A percentile compares a stretch with the other conserved stretches of the same genome.
These are phyloP conservation scores for Neria commutata DNA, from an alignment of 2,888 invertebrate species.

Conservation along the genomic window DNA sequence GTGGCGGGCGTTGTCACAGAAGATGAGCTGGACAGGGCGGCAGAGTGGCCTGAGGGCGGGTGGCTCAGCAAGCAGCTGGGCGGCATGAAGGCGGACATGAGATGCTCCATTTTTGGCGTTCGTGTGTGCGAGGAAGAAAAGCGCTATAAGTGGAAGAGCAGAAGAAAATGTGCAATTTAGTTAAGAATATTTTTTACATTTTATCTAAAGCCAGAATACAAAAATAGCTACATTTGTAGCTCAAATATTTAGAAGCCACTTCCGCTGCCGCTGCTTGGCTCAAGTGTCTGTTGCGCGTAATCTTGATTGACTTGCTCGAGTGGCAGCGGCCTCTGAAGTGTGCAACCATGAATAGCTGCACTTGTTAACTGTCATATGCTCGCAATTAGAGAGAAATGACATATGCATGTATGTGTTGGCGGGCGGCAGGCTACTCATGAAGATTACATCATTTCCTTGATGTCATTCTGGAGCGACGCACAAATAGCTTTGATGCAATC, in stretches of 20 bases:
- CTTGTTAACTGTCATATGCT: slow-evolving; percentile 25
- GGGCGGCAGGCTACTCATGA: background rate
- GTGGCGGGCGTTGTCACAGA: slow-evolving; percentile 48
- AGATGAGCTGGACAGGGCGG: slow-evolving; percentile 21
- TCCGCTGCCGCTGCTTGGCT: too few relatives aligned
- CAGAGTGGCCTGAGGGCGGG: slow-evolving; percentile 5
- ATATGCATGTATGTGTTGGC: too few relatives aligned
- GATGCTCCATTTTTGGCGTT: slow-evolving; percentile 53
- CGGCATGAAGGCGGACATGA: slow-evolving; percentile 58
- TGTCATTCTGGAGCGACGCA: slow-evolving; percentile 17
- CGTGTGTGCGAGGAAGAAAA: slow-evolving; percentile 27
- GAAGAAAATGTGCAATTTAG: slow-evolving; percentile 17
- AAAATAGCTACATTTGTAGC: too few relatives aligned
- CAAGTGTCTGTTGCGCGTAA: slow-evolving; percentile 2
- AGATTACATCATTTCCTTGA: slow-evolving; percentile 32
- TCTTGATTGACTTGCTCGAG: slow-evolving; percentile 22
- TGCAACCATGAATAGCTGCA: slow-evolving; percentile 23
- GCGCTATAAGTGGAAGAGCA: slow-evolving; percentile 18
- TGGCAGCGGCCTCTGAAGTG: slow-evolving; percentile 18
- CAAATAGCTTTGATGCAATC: slow-evolving; percentile 1
- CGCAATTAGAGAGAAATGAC: slow-evolving; percentile 22
- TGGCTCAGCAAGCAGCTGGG: slow-evolving; percentile 62
- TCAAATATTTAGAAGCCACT: slow-evolving; percentile 9
- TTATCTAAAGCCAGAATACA: too few relatives aligned
- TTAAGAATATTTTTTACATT: too few relatives aligned